phyloP scores from a whole-genome alignment of 1,140 invertebrate genomes.

The Drosophila quadrilineata region DNA sequence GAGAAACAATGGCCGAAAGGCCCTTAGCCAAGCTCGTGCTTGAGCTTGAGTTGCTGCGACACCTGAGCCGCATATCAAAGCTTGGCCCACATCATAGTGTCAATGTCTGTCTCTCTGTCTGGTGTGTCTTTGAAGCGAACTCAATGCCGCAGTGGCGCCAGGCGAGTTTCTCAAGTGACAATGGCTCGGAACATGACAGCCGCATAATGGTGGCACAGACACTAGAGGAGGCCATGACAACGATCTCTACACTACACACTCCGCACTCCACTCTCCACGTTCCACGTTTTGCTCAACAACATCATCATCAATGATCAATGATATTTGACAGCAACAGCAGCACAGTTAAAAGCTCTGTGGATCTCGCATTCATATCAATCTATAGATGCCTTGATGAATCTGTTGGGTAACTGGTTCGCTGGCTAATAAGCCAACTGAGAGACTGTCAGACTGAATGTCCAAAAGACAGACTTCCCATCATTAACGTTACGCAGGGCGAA shows the following conservation, averaged over 20 bases:
- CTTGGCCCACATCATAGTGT: slow-evolving; percentile 57
- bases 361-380: slow-evolving; percentile 30
- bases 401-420: slow-evolving; percentile 57
- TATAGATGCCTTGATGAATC: slow-evolving; percentile 6
- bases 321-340: slow-evolving; percentile 12
- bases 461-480: no score
- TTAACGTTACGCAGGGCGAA: slow-evolving; percentile 50
- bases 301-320: slow-evolving; percentile 21
- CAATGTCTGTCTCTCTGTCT: background rate
- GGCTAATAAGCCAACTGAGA: slow-evolving; percentile 62
- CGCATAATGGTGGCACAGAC: slow-evolving; percentile 35
- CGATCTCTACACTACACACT: slow-evolving; percentile 17
- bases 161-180: slow-evolving; percentile 59
- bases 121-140: slow-evolving; percentile 34
- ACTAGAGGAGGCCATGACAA: slow-evolving; percentile 55
- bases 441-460: no score
- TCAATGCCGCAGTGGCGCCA: slow-evolving; percentile 75
- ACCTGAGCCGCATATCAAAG: slow-evolving; percentile 61
- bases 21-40: slow-evolving; percentile 36
- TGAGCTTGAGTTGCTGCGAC: slow-evolving; percentile 19
- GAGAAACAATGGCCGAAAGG: slow-evolving; percentile 35
- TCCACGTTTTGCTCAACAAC: slow-evolving; percentile 30
- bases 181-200: slow-evolving; percentile 48
- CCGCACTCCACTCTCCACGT: background rate
- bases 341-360: no score